Evolutionary conservation across 2,113 vertebrate genomes (phyloP), one percentile per base, ranked within the genome.

Genomic region (Ammodytes marinus): DNA sequence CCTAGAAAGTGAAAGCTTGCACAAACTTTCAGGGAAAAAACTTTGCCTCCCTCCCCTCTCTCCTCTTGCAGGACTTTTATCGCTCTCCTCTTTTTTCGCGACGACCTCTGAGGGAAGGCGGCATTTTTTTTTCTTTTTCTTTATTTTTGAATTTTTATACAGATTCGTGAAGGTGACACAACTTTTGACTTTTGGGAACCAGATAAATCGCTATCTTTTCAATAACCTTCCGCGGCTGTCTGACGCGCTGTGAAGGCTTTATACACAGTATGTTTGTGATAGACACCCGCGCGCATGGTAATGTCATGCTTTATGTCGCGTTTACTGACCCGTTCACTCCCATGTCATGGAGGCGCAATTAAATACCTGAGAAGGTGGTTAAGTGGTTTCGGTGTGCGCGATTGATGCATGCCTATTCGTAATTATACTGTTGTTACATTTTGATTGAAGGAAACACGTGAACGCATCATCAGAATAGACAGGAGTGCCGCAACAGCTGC

Each of bases 1-100:
- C 95, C 95, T 96, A 88, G 93, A 95, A 95, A 95, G 94, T 95
- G 94, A 95, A 95, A 95, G 95, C 94, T 92, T 92, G 89, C 93
- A 95, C 93, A 93, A 96, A 95, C 90, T 95, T 95, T 92, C 69
- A 82, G 91, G 89, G 88, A 84, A 93, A 94, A 93, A 95, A 92
- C 85, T 94, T 94, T 86, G 80, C 65, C 87, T 91, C 92, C 88
- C 88, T 85, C 88, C 87, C 75, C 84, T 79, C 88, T 73, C 87
- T 77, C 76, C 85, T 83, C 83, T 53, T 57, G 19, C 39, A 49
- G 12, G 42, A 66, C 68, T 64, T 58, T 54, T 65, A 71, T 58
- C 84, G 69, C 83, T 63, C 82, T 72, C 68, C 70, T 77, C 46
- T 83, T 60, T 72, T 39, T 10, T 27, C 27, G 27, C 27, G 57